These are phyloP conservation scores for Yponomeuta evonymella DNA, from an alignment of 2,888 invertebrate species.

Conservation along the genomic window DNA sequence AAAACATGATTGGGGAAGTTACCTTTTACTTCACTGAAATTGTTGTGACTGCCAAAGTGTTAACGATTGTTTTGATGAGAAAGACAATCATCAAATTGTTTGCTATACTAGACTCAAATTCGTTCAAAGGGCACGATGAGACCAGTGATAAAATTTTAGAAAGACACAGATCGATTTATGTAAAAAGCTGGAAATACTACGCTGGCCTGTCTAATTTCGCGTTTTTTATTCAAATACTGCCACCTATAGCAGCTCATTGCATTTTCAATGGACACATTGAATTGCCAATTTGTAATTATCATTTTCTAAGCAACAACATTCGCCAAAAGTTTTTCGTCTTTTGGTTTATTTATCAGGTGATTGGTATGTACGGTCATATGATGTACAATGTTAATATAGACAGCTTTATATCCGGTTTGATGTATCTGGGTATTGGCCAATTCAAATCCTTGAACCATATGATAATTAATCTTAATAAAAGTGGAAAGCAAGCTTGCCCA, in stretches of 20 bases:
- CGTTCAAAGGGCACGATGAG: slow-evolving; percentile 39
- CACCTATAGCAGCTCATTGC: slow-evolving; percentile 37
- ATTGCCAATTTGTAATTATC: slow-evolving; percentile 55
- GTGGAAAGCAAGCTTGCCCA: too few relatives aligned
- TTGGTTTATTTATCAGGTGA: slow-evolving; percentile 47
- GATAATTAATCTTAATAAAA: slow-evolving; percentile 34
- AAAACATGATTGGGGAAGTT: slow-evolving; percentile 48
- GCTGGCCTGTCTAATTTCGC: slow-evolving; percentile 33
- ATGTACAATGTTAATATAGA: slow-evolving; percentile 50
- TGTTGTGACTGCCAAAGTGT: slow-evolving; percentile 42
- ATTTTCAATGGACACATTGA: slow-evolving; percentile 35
- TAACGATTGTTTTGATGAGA: slow-evolving; percentile 43
- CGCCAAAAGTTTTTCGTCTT: slow-evolving; percentile 38
- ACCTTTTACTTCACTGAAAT: slow-evolving; percentile 52
- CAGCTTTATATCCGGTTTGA: slow-evolving; percentile 46
- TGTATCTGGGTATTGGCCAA: slow-evolving; percentile 44
- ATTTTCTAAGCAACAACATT: slow-evolving; percentile 45
- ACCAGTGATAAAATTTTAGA: slow-evolving; percentile 33
- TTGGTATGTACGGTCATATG: slow-evolving; percentile 56
- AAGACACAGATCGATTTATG: slow-evolving; percentile 32
- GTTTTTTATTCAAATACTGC: slow-evolving; percentile 35
- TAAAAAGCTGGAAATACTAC: slow-evolving; percentile 35
- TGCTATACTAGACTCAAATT: slow-evolving; percentile 44
- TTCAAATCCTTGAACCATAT: slow-evolving; percentile 43
- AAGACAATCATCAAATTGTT: slow-evolving; percentile 40